Evolutionary conservation across 2,888 invertebrate genomes (phyloP), one percentile per base, ranked within the genome.

Genomic region (Nudaria mundana): DNA sequence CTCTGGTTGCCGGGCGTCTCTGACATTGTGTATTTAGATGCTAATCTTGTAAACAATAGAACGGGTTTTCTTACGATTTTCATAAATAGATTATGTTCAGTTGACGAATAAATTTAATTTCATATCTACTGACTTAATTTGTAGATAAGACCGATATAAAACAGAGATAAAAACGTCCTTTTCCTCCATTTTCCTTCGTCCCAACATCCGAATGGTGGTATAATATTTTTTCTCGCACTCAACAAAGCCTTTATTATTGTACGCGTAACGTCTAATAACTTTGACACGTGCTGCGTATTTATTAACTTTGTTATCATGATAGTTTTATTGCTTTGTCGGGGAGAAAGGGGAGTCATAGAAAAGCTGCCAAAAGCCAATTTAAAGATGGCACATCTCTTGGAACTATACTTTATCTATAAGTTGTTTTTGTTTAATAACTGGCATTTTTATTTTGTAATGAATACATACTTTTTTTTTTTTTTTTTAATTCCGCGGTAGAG

Each of bases 201-300:
- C 30, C 16, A 30, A 16, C 8, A 11, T 16, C 15, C 33, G 25
- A 39, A 20, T 15, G 32, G 23, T 35, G 18, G 20, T 37, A 31
- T 31, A 36, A 25, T 31, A 39, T 40, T 48, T 50, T 44, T 48
- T 40, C 32, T 18, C 22, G 16, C 32, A 40, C 39, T 52, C 37
- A 46, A 48, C 35, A 41, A 48, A 31, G 32, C 39, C 44, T 40
- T 51, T 56, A 56, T 58, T 50, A 45, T 51, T 47, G 35, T 33
- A 23, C 51, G 10, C 56, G 53, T 50, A 34, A 24, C 33, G 30
- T 37, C 44, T 63, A 64, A 67, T 62, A 57, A 54, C 56, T 63
- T 50, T 18, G 38, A 42, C 48, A 64, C 67, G 67, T 67, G 66
- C 45, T 35, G 14, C 24, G 55, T 47, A 44, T 34, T 34, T 66